A percentile compares a stretch with the other conserved stretches of the same genome.
Conservation (phyloP, 2,797 vertebrate species). For the Fringilla coelebs region DNA sequence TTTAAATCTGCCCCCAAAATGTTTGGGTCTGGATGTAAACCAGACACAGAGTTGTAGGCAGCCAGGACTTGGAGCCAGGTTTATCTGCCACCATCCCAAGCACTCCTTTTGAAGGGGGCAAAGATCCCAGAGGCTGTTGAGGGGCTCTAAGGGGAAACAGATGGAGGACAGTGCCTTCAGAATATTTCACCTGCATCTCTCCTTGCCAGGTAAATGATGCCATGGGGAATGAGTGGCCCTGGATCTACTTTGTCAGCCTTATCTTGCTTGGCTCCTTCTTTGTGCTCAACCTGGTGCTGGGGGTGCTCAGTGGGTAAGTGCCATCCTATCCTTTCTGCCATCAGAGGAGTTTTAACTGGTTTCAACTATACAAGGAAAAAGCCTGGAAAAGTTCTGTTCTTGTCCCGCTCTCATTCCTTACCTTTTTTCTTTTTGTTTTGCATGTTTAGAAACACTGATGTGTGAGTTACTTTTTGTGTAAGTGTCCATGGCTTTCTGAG, state of each 20-base stretch:
- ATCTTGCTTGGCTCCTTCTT: constrained; percentile 97
- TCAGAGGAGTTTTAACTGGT: not conserved
- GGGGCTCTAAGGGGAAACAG: not conserved
- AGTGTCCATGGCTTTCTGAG: not conserved
- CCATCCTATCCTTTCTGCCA: not conserved
- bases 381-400: not conserved
- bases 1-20: not conserved
- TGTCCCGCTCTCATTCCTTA: not conserved
- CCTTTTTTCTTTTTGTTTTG: not conserved
- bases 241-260: constrained; percentile 94
- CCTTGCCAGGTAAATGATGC: constrained; percentile 91
- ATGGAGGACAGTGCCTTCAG: not conserved
- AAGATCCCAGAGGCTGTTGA: not conserved
- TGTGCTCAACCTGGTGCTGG: constrained; percentile 94
- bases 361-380: not conserved
- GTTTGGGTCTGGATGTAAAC: not conserved
- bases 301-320: constrained; percentile 93
- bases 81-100: not conserved
- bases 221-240: constrained; percentile 96
- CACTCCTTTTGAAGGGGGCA: not conserved
- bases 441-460: not conserved
- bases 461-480: not conserved
- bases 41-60: not conserved
- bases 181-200: not conserved
- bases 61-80: not conserved